Base-by-base conservation (phyloP, 2,113 vertebrate genomes). In the Chaetodon trifascialis region DNA sequence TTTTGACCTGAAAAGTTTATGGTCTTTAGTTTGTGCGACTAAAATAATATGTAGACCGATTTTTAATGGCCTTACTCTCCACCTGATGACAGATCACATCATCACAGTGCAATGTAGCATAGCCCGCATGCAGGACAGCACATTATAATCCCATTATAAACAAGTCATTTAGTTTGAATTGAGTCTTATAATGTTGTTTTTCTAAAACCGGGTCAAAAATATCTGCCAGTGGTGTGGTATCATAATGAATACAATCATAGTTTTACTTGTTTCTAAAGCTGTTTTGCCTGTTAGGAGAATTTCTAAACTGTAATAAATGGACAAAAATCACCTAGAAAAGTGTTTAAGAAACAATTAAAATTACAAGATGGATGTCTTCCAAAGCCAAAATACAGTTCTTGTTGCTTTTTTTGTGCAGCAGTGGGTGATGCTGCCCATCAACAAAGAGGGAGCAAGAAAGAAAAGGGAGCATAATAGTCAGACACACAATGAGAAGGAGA, bases 401-500 rank as follows among this genome's bases (percentile, higher is more conserved):
- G 67, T 30, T 64, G 9, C 17, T 17, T 21, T 44, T 82, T 36
- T 25, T 44, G 6, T 76, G 58, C n/a, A 17, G 12, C 74, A 14
- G 56, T 63, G 66, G 49, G 54, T 46, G 71, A 81, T 63, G 64
- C n/a, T 62, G 44, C 68, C 70, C 80, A 63, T 89, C 58, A 76
- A 52, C 34, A 62, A 76, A 82, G 58, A 79, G 56, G 55, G 52
- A 79, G 58, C 52, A 14, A 47, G 46, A 79, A 49, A 51, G 66
- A 55, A 66, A 42, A 86, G 59, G 70, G n/a, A 69, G 69, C 59
- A 42, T 74, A 75, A 60, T 67, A 38, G 74, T 63, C 40, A 52
- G 73, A 82, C 54, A 12, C 42, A 90, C 85, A 91, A 88, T 78
- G 77, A 85, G 80, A 82, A 62, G 12, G 40, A 46, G 38, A 68